Evolutionary conservation across 1,140 invertebrate genomes (phyloP).

Genomic region (Bradysia coprophila): DNA sequence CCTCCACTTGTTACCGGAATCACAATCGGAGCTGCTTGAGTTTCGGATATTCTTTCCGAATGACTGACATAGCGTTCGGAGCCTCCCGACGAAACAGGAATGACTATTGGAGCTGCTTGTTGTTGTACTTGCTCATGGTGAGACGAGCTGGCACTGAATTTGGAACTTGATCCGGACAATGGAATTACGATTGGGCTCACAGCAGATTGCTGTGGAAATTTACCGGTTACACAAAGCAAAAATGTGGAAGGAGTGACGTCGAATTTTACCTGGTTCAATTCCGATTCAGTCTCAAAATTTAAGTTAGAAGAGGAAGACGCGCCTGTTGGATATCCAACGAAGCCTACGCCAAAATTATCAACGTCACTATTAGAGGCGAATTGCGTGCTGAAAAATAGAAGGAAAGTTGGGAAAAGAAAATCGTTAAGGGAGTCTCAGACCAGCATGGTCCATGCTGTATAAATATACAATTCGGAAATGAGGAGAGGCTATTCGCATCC

Average conservation of each 20-base stretch:
- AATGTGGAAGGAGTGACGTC: no score
- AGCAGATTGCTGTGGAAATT: not conserved
- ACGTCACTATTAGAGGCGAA: not conserved
- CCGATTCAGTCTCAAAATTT: no score
- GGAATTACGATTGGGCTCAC: not conserved
- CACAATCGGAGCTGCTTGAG: constrained; percentile 4
- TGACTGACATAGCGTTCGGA: constrained; percentile 10
- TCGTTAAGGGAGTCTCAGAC: not conserved
- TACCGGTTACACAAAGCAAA: no score
- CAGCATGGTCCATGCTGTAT: not conserved
- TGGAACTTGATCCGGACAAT: not conserved
- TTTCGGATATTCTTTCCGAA: constrained; percentile 5
- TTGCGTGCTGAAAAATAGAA: not conserved
- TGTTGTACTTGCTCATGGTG: not conserved
- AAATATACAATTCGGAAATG: not conserved
- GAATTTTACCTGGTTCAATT: no score
- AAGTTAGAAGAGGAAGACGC: not conserved
- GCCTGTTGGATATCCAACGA: not conserved
- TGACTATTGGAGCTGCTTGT: constrained; percentile 4
- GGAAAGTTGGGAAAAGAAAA: not conserved
- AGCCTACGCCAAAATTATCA: not conserved
- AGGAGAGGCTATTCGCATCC: no score
- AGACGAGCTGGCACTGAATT: not conserved
- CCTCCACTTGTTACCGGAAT: constrained; percentile 3
- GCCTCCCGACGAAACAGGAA: constrained; percentile 8